These are phyloP conservation scores for Salminus brasiliensis DNA, from an alignment of 2,113 vertebrate species.

Conservation along the genomic window DNA sequence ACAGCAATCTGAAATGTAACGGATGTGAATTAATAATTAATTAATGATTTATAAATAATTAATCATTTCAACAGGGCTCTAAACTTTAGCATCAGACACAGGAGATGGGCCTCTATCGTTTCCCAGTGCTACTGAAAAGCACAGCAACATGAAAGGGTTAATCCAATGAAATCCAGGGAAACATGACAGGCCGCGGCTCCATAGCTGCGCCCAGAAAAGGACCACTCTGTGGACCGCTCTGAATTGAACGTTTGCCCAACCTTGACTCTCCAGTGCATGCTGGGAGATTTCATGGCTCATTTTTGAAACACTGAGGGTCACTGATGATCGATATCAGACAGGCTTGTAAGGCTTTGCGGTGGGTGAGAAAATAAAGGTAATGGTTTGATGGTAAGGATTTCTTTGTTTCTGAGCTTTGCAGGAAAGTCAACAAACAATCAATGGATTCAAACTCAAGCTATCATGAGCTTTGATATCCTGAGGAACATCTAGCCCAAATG, in stretches of 20 bases:
- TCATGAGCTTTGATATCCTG: no score
- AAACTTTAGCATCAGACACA: no score
- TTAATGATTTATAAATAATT: no score
- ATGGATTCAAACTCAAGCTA: no score
- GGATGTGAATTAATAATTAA: no score
- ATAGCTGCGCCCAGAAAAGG: not conserved
- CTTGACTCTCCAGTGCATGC: conserved; percentile 62
- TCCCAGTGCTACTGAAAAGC: no score
- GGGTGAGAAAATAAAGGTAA: conserved; percentile 5
- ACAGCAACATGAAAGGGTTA: no score
- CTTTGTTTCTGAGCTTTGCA: not conserved
- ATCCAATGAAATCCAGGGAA: no score
- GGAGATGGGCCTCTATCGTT: no score
- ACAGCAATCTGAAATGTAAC: no score
- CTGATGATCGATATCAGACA: conserved; percentile 64
- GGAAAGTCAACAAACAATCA: not conserved
- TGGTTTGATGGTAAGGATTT: not conserved
- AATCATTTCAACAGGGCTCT: no score
- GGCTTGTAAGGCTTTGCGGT: not conserved
- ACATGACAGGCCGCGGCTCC: not conserved
- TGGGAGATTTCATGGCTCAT: conserved; percentile 72
- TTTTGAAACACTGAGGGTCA: conserved; percentile 55
- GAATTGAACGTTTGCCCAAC: conserved; percentile 60
- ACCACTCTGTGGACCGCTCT: conserved; percentile 26
- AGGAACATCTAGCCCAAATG: no score